Evolutionary conservation across 2,113 vertebrate species (phyloP), one percentile per base, ranked within the genome.

Genomic region (Trematomus loennbergii): DNA sequence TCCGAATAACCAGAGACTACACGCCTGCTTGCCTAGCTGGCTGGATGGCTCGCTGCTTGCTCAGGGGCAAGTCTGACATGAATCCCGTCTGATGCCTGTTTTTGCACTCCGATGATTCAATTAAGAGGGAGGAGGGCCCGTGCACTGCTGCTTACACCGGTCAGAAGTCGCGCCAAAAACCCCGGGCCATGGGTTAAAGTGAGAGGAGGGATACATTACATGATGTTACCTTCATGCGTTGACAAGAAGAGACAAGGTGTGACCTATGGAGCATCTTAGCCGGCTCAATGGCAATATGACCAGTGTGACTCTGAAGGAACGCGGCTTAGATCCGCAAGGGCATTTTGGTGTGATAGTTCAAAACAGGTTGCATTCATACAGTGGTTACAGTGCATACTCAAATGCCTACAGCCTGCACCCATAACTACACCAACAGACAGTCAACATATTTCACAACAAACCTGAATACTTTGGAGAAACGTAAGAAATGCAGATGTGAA

Each of bases 81-180:
- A 90, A 92, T 92, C 78, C 79, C 22, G 80, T 81, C 78, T 91
- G 91, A 92, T 89, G 87, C 86, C 88, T 87, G 81, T 90, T 93
- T 91, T 90, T 91, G 78, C 88, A 87, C 87, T 87, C 69, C 40
- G 79, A 92, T 93, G 90, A 94, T 94, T 94, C 92, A 94, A 94
- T 94, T 93, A 94, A 87, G 83, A 83, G 61, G 77, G 66, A 82
- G 82, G 67, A 85, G 59, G 85, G 86, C 80, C 87, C 17, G 66
- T 78, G 78, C 81, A 79, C 82, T 81, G 84, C 83, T 77, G 86
- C 88, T 80, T 78, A 89, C 77, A 58, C 82, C 36, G 84, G 88
- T 83, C 86, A 88, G 82, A 82, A 89, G 87, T 84, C 72, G 73
- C 86, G 88, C 86, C 88, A 88, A 82, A 82, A 87, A 90, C 85